Conservation (phyloP, 2,113 vertebrate species). For the Nycticorax nycticorax region DNA sequence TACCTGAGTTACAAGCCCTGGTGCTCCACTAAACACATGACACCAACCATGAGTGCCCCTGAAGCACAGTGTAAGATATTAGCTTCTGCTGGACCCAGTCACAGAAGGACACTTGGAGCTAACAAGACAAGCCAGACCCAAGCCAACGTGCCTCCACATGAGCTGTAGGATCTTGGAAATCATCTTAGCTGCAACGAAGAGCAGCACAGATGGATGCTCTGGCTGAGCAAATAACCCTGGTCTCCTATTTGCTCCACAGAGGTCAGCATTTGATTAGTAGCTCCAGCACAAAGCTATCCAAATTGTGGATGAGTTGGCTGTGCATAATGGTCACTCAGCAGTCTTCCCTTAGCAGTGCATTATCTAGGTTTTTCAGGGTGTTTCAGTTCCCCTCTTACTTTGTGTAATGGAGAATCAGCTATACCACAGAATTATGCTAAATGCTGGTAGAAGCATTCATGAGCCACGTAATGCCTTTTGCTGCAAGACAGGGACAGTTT, state of each 20-base stretch:
- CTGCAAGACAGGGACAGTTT: background rate
- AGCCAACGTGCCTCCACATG: background rate
- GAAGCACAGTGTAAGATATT: background rate
- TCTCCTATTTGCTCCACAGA: background rate
- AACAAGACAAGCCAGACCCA: background rate
- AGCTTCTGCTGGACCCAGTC: background rate
- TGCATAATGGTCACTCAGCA: background rate
- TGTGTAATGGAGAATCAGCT: background rate
- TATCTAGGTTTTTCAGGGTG: background rate
- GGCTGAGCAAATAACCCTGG: background rate
- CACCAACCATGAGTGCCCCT: background rate
- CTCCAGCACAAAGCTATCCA: background rate
- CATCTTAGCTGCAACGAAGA: background rate
- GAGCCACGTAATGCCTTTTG: background rate
- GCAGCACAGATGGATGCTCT: background rate
- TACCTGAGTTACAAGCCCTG: background rate
- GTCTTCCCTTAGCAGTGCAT: background rate
- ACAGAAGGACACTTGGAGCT: background rate
- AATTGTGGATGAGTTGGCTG: background rate
- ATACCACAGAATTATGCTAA: background rate
- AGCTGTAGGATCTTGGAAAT: background rate
- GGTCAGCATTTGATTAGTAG: background rate
- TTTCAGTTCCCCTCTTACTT: background rate
- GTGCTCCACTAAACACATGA: background rate
- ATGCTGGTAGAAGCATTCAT: background rate